phyloP scores from a whole-genome alignment of 2,888 invertebrate genomes.

The Xylocampa areola region DNA sequence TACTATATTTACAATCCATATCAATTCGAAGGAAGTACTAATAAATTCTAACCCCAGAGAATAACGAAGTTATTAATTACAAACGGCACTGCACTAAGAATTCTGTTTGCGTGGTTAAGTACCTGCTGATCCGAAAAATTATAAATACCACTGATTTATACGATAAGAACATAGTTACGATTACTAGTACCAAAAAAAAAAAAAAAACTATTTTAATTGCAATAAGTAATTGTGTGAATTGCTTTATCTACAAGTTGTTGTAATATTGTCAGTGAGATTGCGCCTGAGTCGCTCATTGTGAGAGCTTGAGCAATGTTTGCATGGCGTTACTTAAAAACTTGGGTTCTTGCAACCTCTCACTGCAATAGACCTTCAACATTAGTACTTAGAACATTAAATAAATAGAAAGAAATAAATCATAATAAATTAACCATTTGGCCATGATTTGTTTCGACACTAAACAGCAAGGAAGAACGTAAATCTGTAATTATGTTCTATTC shows the following conservation, averaged over 20 bases:
- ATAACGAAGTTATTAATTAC: too few species aligned
- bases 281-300: constrained; percentile 40
- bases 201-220: too few species aligned
- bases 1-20: too few species aligned
- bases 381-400: constrained; percentile 10
- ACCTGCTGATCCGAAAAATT: too few species aligned
- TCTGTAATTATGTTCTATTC: constrained; percentile 7
- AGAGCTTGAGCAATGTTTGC: constrained; percentile 50
- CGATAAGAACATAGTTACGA: too few species aligned
- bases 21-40: too few species aligned
- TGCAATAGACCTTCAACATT: constrained; percentile 31
- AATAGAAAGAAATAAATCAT: constrained; percentile 10
- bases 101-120: too few species aligned
- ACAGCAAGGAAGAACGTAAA: neutral
- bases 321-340: constrained; percentile 52
- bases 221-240: constrained; percentile 11
- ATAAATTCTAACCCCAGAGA: too few species aligned
- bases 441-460: constrained; percentile 16
- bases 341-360: constrained; percentile 27
- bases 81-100: too few species aligned
- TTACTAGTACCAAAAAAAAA: too few species aligned
- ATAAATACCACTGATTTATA: too few species aligned
- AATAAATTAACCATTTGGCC: constrained; percentile 1
- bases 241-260: constrained; percentile 38
- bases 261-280: constrained; percentile 41